phyloP scores from a whole-genome alignment of 2,888 invertebrate species.

The Protula sp. region DNA sequence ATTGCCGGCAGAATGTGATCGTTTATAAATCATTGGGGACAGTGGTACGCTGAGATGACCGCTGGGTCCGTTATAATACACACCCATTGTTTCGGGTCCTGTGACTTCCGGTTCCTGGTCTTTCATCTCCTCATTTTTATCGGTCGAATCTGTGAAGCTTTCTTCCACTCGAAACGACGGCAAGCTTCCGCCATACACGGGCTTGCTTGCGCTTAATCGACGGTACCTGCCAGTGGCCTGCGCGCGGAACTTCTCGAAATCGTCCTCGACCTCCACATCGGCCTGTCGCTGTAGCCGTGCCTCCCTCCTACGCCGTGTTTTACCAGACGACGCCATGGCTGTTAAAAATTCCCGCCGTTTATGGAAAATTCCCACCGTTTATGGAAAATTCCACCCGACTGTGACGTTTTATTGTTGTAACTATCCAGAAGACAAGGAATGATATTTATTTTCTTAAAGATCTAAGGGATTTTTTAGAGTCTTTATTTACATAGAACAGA shows the following conservation, averaged over 20 bases:
- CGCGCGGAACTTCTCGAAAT: not conserved
- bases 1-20: not conserved
- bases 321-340: no score
- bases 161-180: not conserved
- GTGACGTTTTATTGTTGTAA: no score
- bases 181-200: not conserved
- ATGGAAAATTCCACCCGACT: no score
- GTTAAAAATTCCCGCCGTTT: no score
- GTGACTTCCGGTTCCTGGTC: no score
- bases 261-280: not conserved
- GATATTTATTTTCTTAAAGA: no score
- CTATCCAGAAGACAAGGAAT: no score
- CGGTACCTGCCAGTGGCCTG: not conserved
- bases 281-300: not conserved
- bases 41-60: not conserved
- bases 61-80: not conserved
- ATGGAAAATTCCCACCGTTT: no score
- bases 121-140: not conserved
- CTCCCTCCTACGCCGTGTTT: no score
- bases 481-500: no score
- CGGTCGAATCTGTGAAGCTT: not conserved
- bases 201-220: not conserved
- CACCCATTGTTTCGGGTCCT: no score
- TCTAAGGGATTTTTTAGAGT: no score
- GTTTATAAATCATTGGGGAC: not conserved